Evolutionary conservation across 2,113 vertebrate genomes (phyloP).

Genomic region (Pituophis catenifer): DNA sequence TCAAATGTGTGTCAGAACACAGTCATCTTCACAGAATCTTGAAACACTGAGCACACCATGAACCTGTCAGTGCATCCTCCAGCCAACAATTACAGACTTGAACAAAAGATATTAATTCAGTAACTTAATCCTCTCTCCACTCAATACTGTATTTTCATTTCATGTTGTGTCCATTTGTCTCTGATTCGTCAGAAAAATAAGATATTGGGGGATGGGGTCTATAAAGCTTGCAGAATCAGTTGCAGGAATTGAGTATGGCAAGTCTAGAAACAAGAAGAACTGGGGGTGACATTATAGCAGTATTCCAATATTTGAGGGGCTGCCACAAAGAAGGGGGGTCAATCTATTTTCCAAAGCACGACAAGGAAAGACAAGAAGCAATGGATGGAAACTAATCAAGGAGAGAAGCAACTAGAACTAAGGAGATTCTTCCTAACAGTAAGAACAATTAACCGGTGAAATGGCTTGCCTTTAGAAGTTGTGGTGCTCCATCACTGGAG

Average conservation of each 20-base stretch:
- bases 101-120: background rate
- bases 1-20: background rate
- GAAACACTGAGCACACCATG: background rate
- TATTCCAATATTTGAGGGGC: background rate
- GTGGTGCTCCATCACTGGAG: background rate
- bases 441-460: background rate
- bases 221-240: background rate
- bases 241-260: background rate
- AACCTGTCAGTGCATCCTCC: background rate
- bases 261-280: background rate
- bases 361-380: background rate
- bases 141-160: background rate
- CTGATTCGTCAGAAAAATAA: background rate
- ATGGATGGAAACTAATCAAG: background rate
- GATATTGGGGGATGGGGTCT: background rate
- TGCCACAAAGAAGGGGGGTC: background rate
- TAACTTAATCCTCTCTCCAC: background rate
- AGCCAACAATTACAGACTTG: background rate
- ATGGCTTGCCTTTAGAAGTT: background rate
- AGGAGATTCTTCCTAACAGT: background rate
- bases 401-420: background rate
- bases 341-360: background rate
- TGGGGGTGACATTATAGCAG: background rate
- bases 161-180: background rate
- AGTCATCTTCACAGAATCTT: background rate